Conservation (phyloP, 2,113 vertebrate species). For the Fregata magnificens region DNA sequence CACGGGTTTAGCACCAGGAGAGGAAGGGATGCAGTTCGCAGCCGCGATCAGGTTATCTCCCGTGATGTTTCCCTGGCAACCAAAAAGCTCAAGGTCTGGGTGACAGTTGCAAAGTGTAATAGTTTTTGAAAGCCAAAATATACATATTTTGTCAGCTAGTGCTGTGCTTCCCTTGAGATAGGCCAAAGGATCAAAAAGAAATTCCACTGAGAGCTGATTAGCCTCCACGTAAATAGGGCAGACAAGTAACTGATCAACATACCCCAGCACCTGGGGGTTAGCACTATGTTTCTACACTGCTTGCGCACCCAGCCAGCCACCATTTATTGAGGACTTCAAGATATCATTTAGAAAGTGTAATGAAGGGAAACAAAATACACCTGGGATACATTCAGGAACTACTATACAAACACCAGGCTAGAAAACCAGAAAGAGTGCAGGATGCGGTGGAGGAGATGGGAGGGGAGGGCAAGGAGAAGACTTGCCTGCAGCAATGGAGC, state of each 20-base stretch:
- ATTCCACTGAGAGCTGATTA: conserved; percentile 37
- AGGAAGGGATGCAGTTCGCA: neutral
- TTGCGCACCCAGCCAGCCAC: neutral
- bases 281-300: neutral
- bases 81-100: conserved; percentile 38
- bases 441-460: neutral
- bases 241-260: neutral
- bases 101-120: conserved; percentile 51
- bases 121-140: conserved; percentile 58
- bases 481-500: neutral
- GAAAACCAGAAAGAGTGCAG: neutral
- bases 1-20: neutral
- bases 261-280: neutral
- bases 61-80: conserved; percentile 45
- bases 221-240: neutral
- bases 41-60: conserved; percentile 34
- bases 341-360: neutral
- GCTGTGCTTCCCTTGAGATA: conserved; percentile 38
- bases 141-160: conserved; percentile 50
- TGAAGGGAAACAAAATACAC: neutral
- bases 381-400: neutral
- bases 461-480: neutral
- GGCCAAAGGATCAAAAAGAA: conserved; percentile 43
- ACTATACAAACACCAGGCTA: neutral
- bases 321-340: neutral